Evolutionary conservation across 1,140 invertebrate genomes (phyloP).

Genomic region (Antheraea pernyi): DNA sequence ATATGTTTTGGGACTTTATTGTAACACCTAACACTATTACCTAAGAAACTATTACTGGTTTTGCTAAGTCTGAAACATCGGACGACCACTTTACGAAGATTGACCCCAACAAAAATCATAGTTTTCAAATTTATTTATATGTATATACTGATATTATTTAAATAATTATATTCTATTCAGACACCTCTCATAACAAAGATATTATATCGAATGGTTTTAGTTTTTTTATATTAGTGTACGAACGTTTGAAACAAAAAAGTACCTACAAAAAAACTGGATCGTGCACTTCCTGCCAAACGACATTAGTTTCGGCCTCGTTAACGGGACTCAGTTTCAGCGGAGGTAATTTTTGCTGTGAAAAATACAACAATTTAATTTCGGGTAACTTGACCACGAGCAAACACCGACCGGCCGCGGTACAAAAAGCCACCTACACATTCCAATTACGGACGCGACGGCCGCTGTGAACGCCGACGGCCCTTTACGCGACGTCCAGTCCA

Average conservation of each 20-base stretch:
- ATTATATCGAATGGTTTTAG: background rate
- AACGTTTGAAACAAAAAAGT: background rate
- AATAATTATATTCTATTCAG: no score
- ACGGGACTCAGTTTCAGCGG: conserved; percentile 46
- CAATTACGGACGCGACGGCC: conserved; percentile 50
- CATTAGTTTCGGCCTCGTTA: conserved; percentile 63
- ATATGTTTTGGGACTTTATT: no score
- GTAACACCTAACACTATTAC: no score
- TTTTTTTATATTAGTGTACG: background rate
- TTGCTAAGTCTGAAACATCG: no score
- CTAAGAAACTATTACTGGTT: no score
- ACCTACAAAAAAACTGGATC: conserved; percentile 22
- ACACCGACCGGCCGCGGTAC: conserved; percentile 50
- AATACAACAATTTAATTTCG: conserved; percentile 76
- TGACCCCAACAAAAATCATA: no score
- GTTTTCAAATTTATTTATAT: no score
- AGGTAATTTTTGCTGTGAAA: conserved; percentile 66
- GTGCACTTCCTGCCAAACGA: conserved; percentile 46
- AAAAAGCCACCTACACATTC: conserved; percentile 65
- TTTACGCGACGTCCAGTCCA: conserved; percentile 24
- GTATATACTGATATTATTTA: no score
- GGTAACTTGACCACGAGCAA: conserved; percentile 63
- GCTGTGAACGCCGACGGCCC: conserved; percentile 23
- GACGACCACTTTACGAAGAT: no score
- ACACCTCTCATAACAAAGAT: background rate